Conservation (phyloP, 2,888 invertebrate genomes). For the Branchinecta sandiegonensis region DNA sequence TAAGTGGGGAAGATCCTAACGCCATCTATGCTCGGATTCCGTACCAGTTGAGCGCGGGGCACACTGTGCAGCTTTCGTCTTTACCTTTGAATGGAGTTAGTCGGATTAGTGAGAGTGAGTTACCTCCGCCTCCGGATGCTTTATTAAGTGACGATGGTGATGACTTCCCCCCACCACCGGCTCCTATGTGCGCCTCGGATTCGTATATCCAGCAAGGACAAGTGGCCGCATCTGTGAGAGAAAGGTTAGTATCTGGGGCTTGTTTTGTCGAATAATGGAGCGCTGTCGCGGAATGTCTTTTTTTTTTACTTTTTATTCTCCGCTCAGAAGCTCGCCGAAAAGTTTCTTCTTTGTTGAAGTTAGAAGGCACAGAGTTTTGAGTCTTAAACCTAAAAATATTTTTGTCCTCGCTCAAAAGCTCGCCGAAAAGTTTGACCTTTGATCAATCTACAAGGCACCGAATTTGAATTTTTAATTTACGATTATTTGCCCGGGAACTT, state of each 20-base stretch:
- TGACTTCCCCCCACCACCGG: slow-evolving; percentile 33
- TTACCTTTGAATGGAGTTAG: slow-evolving; percentile 1
- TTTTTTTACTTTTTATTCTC: no score
- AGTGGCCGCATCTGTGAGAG: slow-evolving; percentile 23
- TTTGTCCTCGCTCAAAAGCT: no score
- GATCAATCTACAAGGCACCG: no score
- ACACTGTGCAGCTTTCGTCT: slow-evolving; percentile 1
- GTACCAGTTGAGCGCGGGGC: slow-evolving; percentile 23
- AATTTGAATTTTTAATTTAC: no score
- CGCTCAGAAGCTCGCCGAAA: no score
- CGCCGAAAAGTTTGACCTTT: no score
- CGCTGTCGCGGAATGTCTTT: no score
- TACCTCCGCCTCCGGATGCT: slow-evolving; percentile 21
- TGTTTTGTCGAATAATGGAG: no score
- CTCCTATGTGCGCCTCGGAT: slow-evolving; percentile 28
- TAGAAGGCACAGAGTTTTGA: no score
- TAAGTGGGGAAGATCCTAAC: slow-evolving; percentile 20
- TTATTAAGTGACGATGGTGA: slow-evolving; percentile 26
- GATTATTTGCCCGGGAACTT: no score
- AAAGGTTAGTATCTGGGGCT: slow-evolving; percentile 12
- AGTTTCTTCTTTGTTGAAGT: no score
- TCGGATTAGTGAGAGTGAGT: not conserved
- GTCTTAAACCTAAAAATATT: no score
- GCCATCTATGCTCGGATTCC: slow-evolving; percentile 23
- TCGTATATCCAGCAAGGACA: slow-evolving; percentile 22